phyloP scores from a whole-genome alignment of 2,113 vertebrate genomes.

The Paramormyrops kingsleyae region DNA sequence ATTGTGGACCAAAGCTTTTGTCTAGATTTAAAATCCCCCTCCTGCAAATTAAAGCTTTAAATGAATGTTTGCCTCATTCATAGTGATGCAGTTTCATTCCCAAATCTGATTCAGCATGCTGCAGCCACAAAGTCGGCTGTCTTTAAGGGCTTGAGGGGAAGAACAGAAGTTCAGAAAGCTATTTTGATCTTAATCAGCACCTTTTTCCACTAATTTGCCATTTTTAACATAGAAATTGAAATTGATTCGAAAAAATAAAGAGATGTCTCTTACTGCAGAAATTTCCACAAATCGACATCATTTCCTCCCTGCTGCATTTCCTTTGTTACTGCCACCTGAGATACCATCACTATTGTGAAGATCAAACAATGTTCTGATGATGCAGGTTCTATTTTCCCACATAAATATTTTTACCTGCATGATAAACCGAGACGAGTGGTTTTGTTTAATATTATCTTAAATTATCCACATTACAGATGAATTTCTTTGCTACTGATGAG shows the following conservation, averaged over 20 bases:
- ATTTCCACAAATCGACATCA: not conserved
- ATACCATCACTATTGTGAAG: not conserved
- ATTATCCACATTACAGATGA: not conserved
- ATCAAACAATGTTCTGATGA: not conserved
- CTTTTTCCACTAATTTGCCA: not conserved
- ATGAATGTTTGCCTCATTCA: not conserved
- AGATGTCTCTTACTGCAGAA: not conserved
- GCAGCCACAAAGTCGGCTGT: not conserved
- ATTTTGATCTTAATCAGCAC: not conserved
- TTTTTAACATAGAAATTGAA: not conserved
- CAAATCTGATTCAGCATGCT: not conserved
- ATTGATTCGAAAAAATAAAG: not conserved
- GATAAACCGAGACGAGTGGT: not conserved
- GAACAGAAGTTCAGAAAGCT: not conserved
- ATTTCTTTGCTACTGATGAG: not conserved
- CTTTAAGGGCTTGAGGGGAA: not conserved
- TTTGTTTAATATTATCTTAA: not conserved
- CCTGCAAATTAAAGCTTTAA: not conserved
- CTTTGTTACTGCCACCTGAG: not conserved
- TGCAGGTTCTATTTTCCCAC: not conserved
- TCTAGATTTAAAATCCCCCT: constrained; percentile 5
- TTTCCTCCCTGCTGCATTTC: not conserved
- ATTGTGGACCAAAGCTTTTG: not conserved
- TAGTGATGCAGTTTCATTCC: not conserved
- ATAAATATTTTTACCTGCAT: not conserved